Evolutionary conservation across 1,140 invertebrate species (phyloP), one percentile per base, ranked within the genome.

Genomic region (Apis cerana): DNA sequence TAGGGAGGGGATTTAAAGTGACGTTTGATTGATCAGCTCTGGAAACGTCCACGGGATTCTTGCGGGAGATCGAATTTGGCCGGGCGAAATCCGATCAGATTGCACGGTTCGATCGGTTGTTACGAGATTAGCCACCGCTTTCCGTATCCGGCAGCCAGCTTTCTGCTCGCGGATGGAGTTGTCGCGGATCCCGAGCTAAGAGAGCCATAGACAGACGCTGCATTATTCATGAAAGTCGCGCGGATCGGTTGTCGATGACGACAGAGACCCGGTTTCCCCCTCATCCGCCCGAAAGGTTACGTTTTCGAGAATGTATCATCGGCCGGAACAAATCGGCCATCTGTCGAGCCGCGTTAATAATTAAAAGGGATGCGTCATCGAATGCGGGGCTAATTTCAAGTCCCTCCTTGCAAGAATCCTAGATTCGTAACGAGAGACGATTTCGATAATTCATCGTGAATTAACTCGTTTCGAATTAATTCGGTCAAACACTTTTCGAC

Each of bases 151-250:
- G 17, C 27, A 11, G 21, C 12, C 21, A 11, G 21, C 12, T 64
- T n/a, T 33, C 3, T 61, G 27, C 21, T n/a, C 56, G 62, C 81
- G 78, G 68, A 85, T 89, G 75, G 56, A 80, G 70, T 64, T 58
- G 68, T 87, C 54, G 75, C 81, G 52, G 33, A 13, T 43, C 33
- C 33, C n/a, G 27, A 65, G 58, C 62, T 67, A 75, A 67, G 72
- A 67, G 72, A 83, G 81, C 83, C 75, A 21, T 21, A 85, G 86
- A 75, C 64, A 67, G 82, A 88, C 82, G 85, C 84, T 93, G 92
- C 91, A 93, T 93, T 93, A 93, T 93, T 93, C 93, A 92, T 93
- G 92, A 93, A 92, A 88, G 89, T 83, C 83, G 89, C 83, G 70
- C 78, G 69, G 69, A 61, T 80, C 56, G 33, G 4, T 43, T 0